These are phyloP conservation scores for Eupithecia pulchellata DNA, from an alignment of 2,888 invertebrate genomes.

Conservation along the genomic window DNA sequence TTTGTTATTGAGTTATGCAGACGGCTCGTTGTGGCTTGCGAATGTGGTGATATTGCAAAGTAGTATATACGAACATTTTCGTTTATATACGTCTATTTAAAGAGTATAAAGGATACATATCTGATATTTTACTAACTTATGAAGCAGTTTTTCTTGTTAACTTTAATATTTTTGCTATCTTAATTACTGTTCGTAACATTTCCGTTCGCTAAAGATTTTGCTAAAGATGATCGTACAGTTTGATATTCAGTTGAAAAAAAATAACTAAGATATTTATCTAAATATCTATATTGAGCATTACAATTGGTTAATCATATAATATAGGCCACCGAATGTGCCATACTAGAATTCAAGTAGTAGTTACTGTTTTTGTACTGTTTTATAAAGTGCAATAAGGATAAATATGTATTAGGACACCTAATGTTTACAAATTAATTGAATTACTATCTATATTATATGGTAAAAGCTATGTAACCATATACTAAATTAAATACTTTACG, in stretches of 20 bases:
- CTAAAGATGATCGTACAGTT: background rate
- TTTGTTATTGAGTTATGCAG: constrained; percentile 83
- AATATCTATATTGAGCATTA: background rate
- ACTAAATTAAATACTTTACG: background rate
- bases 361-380: too few relatives aligned
- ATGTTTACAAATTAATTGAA: too few relatives aligned
- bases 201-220: too few relatives aligned
- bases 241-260: background rate
- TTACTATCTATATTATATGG: background rate
- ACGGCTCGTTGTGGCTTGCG: constrained; percentile 52
- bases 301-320: background rate
- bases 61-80: background rate
- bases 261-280: background rate
- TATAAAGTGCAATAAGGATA: too few relatives aligned
- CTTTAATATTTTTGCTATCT: too few relatives aligned
- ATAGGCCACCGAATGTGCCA: too few relatives aligned
- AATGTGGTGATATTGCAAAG: constrained; percentile 62
- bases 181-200: too few relatives aligned
- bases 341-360: too few relatives aligned
- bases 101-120: background rate
- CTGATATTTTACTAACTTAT: too few relatives aligned
- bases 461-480: background rate
- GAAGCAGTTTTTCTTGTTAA: too few relatives aligned
- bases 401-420: too few relatives aligned
- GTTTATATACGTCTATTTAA: background rate